phyloP scores from a whole-genome alignment of 2,113 vertebrate species.

The Oostethus manadensis region DNA sequence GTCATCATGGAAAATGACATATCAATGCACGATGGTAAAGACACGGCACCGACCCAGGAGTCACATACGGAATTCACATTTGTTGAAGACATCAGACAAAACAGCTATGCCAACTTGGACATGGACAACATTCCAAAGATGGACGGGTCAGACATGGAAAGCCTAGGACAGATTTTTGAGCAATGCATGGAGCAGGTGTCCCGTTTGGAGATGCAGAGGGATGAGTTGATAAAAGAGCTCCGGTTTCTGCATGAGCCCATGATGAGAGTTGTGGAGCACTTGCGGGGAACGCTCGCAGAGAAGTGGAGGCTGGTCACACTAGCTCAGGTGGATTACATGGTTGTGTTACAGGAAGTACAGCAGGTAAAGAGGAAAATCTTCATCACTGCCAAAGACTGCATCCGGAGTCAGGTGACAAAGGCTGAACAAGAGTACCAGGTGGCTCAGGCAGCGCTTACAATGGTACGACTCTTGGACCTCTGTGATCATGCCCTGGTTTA shows the following conservation, averaged over 20 bases:
- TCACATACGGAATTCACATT: background rate
- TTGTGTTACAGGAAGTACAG: constrained; percentile 75
- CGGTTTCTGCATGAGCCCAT: constrained; percentile 76
- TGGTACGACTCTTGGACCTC: constrained; percentile 35
- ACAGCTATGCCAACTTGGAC: constrained; percentile 8
- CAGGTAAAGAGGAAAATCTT: constrained; percentile 83
- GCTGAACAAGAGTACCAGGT: constrained; percentile 76
- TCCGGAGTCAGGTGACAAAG: constrained; percentile 83
- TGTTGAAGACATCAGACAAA: constrained; percentile 7
- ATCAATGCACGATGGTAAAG: constrained; percentile 6
- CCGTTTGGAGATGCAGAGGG: constrained; percentile 74
- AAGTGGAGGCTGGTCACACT: constrained; percentile 72
- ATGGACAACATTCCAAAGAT: background rate
- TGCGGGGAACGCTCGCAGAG: constrained; percentile 72
- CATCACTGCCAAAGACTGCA: constrained; percentile 77
- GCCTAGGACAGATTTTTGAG: constrained; percentile 50
- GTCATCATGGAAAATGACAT: constrained; percentile 36
- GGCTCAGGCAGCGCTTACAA: constrained; percentile 69
- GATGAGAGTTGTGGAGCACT: constrained; percentile 71
- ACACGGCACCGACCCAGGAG: constrained; percentile 7
- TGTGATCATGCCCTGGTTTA: background rate
- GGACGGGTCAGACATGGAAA: constrained; percentile 25
- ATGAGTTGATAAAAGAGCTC: constrained; percentile 76
- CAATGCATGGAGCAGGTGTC: constrained; percentile 77
- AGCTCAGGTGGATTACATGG: constrained; percentile 75